phyloP scores from a whole-genome alignment of 2,113 vertebrate species.

The Tylochromis polylepis region DNA sequence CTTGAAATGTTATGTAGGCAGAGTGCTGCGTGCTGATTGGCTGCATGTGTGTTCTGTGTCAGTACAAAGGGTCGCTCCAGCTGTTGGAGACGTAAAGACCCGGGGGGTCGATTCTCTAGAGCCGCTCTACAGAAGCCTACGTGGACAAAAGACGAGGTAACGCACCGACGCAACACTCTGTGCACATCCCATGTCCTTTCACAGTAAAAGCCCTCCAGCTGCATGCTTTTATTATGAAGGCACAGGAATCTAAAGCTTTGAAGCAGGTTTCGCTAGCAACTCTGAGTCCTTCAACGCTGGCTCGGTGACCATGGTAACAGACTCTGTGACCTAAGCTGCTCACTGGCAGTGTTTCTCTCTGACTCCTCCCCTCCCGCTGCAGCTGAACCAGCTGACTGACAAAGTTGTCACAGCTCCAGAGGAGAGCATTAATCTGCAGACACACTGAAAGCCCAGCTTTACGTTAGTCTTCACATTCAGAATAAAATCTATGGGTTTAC shows the following conservation, averaged over 20 bases:
- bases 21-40: background rate
- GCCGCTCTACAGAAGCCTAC: background rate
- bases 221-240: background rate
- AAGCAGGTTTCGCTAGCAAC: background rate
- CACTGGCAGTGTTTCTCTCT: background rate
- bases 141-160: conserved; percentile 52
- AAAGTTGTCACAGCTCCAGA: too few species aligned
- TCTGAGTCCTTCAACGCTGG: background rate
- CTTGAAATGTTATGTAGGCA: background rate
- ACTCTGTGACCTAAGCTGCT: background rate
- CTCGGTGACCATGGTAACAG: background rate
- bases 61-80: conserved; percentile 1
- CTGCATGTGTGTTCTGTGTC: background rate
- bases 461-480: too few species aligned
- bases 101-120: background rate
- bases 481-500: too few species aligned
- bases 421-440: too few species aligned
- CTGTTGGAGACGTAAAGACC: background rate
- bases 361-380: too few species aligned
- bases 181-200: background rate
- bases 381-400: too few species aligned
- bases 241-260: background rate
- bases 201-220: background rate
- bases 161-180: background rate
- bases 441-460: too few species aligned